phyloP scores from a whole-genome alignment of 2,113 vertebrate genomes.

The Menura novaehollandiae region DNA sequence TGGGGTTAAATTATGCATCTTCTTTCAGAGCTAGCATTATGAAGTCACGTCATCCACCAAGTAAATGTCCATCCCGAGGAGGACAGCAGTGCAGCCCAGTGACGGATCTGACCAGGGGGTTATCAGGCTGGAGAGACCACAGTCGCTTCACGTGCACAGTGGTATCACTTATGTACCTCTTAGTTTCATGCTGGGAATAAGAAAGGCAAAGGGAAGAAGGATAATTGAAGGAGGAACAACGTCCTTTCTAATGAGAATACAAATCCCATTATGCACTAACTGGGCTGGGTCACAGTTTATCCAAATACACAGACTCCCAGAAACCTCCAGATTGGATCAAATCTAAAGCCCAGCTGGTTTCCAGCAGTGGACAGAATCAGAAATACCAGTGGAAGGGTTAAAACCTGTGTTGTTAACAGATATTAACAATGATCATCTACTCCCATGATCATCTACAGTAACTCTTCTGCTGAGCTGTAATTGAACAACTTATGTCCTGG shows the following conservation, averaged over 20 bases:
- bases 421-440: not conserved
- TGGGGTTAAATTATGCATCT: not conserved
- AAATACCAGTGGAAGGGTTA: not conserved
- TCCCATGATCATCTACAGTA: not conserved
- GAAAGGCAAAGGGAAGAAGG: not conserved
- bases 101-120: not conserved
- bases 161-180: not conserved
- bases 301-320: not conserved
- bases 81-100: not conserved
- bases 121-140: not conserved
- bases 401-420: not conserved
- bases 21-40: not conserved
- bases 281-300: not conserved
- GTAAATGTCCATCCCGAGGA: not conserved
- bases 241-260: not conserved
- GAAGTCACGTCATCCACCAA: not conserved
- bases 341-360: not conserved
- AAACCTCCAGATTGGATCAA: not conserved
- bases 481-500: not conserved
- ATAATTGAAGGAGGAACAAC: not conserved
- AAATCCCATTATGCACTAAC: not conserved
- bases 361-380: not conserved
- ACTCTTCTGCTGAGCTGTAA: not conserved
- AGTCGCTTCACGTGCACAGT: fast-evolving
- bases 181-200: not conserved